Evolutionary conservation across 2,888 invertebrate species (phyloP).

Genomic region (Cataglyphis albicans): DNA sequence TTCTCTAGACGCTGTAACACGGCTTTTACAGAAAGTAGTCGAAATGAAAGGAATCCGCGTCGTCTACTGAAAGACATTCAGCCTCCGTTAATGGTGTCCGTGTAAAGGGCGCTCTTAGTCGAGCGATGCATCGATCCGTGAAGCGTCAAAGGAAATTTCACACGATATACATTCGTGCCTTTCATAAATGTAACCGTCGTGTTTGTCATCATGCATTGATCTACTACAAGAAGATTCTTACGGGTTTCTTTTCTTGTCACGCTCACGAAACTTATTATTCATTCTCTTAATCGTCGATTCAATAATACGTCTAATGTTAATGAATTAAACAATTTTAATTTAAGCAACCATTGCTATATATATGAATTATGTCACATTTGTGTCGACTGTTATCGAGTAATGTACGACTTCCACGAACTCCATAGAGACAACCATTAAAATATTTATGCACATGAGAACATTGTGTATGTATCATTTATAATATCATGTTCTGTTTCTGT

Average conservation of each 20-base stretch:
- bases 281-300: neutral
- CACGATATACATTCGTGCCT: slow-evolving; percentile 27
- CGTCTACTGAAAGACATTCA: slow-evolving; percentile 68
- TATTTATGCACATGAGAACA: slow-evolving; percentile 44
- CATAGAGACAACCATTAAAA: slow-evolving; percentile 33
- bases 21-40: slow-evolving; percentile 64
- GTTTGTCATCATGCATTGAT: neutral
- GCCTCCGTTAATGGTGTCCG: slow-evolving; percentile 63
- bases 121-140: slow-evolving; percentile 41
- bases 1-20: slow-evolving; percentile 60
- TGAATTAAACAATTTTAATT: slow-evolving; percentile 40
- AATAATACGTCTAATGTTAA: slow-evolving; percentile 7
- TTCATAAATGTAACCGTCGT: slow-evolving; percentile 31
- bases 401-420: slow-evolving; percentile 20
- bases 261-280: neutral
- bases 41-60: slow-evolving; percentile 69
- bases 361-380: slow-evolving; percentile 28
- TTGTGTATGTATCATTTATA: slow-evolving; percentile 45
- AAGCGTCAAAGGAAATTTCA: slow-evolving; percentile 66
- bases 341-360: slow-evolving; percentile 17
- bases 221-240: neutral
- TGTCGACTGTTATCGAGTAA: slow-evolving; percentile 36
- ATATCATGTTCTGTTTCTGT: slow-evolving; percentile 43
- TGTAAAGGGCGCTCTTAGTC: slow-evolving; percentile 64
- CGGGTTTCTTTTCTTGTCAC: slow-evolving; percentile 13